phyloP scores from a whole-genome alignment of 2,888 invertebrate genomes.

The Plemyria rubiginata region DNA sequence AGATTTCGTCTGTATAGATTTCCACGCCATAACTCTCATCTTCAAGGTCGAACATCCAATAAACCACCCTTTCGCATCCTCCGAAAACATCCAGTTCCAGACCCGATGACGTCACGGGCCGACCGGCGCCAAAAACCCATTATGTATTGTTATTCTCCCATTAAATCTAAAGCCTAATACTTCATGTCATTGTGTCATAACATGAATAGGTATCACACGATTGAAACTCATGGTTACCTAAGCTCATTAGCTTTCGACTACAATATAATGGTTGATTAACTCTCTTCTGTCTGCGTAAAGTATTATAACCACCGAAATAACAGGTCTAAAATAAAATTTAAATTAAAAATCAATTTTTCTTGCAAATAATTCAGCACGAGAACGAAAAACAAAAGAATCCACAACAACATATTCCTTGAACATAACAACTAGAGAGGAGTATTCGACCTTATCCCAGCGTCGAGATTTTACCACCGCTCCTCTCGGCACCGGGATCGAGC shows the following conservation, averaged over 20 bases:
- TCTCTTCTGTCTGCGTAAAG: background rate
- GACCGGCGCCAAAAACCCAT: slow-evolving; percentile 45
- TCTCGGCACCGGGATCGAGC: no score
- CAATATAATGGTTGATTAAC: background rate
- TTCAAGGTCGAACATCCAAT: slow-evolving; percentile 25
- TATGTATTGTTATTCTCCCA: slow-evolving; percentile 21
- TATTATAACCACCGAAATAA: no score
- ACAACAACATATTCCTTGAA: no score
- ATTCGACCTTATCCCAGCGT: no score
- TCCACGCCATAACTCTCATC: slow-evolving; percentile 7
- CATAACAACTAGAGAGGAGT: no score
- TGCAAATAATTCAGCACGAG: no score
- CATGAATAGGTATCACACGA: background rate
- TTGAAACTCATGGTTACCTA: background rate
- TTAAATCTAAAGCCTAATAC: background rate
- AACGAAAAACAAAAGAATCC: no score
- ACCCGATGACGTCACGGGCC: slow-evolving; percentile 37
- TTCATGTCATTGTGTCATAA: background rate
- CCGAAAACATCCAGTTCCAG: slow-evolving; percentile 15
- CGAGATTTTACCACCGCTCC: no score
- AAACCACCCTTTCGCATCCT: slow-evolving; percentile 22
- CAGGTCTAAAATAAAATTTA: no score
- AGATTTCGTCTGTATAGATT: slow-evolving; percentile 1
- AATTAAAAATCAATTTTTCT: no score
- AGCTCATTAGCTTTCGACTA: background rate